These are phyloP conservation scores for Apostichopus leukothele DNA, from an alignment of 53 echinoderm and acorn worm species.

Conservation along the genomic window DNA sequence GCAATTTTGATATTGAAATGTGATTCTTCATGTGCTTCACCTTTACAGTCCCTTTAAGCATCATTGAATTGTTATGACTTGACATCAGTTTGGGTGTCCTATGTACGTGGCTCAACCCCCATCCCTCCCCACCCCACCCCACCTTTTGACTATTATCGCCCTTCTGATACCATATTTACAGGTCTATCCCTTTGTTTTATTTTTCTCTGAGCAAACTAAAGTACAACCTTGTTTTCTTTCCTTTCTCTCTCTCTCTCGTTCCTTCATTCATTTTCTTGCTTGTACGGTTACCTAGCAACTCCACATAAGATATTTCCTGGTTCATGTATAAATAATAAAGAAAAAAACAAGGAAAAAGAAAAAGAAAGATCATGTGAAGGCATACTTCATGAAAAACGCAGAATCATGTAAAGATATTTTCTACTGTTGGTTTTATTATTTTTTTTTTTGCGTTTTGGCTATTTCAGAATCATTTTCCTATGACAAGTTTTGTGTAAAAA, in stretches of 20 bases:
- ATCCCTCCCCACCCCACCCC: neutral
- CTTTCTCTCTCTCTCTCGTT: neutral
- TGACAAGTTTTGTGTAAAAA: constrained; percentile 38
- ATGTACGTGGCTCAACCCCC: neutral
- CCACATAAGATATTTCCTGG: constrained; percentile 2
- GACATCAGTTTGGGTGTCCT: too few species aligned
- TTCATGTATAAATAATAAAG: neutral
- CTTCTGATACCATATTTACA: too few species aligned
- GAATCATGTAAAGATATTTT: constrained; percentile 35
- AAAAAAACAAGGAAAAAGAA: too few species aligned
- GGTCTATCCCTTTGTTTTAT: too few species aligned
- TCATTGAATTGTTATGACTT: too few species aligned
- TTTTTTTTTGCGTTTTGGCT: constrained; percentile 25
- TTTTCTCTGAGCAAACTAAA: too few species aligned
- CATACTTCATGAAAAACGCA: neutral
- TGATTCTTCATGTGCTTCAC: too few species aligned
- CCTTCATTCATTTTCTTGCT: neutral
- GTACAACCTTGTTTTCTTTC: too few species aligned
- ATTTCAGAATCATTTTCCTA: constrained; percentile 9
- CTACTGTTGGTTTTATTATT: neutral
- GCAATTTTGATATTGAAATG: too few species aligned
- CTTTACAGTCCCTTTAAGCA: too few species aligned
- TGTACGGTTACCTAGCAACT: neutral
- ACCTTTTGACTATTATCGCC: neutral
- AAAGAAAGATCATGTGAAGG: neutral